Conservation (phyloP, 2,113 vertebrate species). For the Phrynosoma blainvillii region DNA sequence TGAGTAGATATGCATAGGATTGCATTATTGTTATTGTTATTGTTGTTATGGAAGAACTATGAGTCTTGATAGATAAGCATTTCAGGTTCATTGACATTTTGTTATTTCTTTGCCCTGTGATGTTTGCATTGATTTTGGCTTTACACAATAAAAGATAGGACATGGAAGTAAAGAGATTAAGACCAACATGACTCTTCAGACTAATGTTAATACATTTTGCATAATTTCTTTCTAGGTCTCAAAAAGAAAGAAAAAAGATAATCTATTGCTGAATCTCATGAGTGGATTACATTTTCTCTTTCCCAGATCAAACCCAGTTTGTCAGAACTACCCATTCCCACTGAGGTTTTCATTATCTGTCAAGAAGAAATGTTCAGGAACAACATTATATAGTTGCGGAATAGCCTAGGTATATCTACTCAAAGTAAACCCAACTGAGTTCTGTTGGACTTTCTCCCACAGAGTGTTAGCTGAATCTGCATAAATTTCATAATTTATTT, state of each 20-base stretch:
- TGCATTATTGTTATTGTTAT: slow-evolving; percentile 17
- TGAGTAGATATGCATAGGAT: neutral
- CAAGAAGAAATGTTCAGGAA: slow-evolving; percentile 25
- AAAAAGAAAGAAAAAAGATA: neutral
- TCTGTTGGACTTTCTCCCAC: too few species aligned
- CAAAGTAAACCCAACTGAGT: neutral
- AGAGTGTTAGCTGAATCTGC: neutral
- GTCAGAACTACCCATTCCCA: slow-evolving; percentile 3
- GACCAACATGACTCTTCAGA: slow-evolving; percentile 7
- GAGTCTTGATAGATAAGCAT: slow-evolving; percentile 44
- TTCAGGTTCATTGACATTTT: slow-evolving; percentile 43
- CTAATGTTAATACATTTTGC: neutral
- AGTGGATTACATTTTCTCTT: slow-evolving; percentile 42
- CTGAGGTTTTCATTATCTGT: neutral
- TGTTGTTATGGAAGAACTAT: slow-evolving; percentile 37
- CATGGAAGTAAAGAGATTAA: slow-evolving; percentile 15
- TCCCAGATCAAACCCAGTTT: slow-evolving; percentile 30
- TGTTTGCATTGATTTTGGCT: slow-evolving; percentile 5
- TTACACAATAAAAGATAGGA: slow-evolving; percentile 25
- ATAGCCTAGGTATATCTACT: neutral
- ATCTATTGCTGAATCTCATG: slow-evolving; percentile 40
- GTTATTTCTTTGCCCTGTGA: slow-evolving; percentile 51
- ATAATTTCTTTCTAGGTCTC: slow-evolving; percentile 36
- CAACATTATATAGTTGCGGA: neutral
- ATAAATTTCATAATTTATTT: neutral